These are phyloP conservation scores for Herpetotheres cachinnans DNA, from an alignment of 2,113 vertebrate species.

Conservation along the genomic window DNA sequence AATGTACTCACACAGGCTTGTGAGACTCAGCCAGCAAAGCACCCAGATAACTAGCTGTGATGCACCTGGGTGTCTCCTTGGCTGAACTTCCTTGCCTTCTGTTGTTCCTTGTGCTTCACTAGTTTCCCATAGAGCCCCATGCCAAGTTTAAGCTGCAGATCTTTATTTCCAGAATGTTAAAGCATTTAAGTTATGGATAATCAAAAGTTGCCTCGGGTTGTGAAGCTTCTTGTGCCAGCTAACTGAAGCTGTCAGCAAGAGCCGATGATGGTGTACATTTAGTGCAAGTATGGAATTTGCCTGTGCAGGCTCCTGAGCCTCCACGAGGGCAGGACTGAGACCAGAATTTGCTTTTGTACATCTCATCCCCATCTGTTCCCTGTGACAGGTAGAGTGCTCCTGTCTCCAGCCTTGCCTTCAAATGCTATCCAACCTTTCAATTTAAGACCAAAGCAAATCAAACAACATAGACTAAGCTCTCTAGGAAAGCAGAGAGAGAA, in stretches of 20 bases:
- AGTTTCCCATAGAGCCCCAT: not conserved
- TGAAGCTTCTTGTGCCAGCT: constrained; percentile 36
- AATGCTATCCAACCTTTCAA: not conserved
- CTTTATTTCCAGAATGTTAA: constrained; percentile 42
- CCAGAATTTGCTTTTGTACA: not conserved
- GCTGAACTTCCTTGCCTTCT: constrained; percentile 23
- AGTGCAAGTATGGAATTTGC: constrained; percentile 32
- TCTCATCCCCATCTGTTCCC: not conserved
- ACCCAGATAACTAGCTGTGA: not conserved
- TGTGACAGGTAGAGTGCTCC: not conserved
- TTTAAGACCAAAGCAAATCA: not conserved
- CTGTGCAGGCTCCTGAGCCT: constrained; percentile 39
- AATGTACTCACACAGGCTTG: not conserved
- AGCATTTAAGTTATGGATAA: constrained; percentile 29
- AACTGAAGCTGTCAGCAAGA: constrained; percentile 38
- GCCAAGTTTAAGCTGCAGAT: constrained; percentile 29
- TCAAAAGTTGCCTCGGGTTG: constrained; percentile 18
- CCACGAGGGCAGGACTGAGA: not conserved
- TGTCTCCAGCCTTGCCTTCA: not conserved
- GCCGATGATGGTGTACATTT: not conserved
- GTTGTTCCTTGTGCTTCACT: not conserved
- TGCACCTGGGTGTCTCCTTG: constrained; percentile 36
- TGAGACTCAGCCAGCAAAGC: not conserved
- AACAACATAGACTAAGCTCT: not conserved
- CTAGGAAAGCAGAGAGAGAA: not conserved